A percentile compares a stretch with the other conserved stretches of the same genome.
Conservation (phyloP, 2,797 vertebrate genomes). For the Acanthopagrus latus region DNA sequence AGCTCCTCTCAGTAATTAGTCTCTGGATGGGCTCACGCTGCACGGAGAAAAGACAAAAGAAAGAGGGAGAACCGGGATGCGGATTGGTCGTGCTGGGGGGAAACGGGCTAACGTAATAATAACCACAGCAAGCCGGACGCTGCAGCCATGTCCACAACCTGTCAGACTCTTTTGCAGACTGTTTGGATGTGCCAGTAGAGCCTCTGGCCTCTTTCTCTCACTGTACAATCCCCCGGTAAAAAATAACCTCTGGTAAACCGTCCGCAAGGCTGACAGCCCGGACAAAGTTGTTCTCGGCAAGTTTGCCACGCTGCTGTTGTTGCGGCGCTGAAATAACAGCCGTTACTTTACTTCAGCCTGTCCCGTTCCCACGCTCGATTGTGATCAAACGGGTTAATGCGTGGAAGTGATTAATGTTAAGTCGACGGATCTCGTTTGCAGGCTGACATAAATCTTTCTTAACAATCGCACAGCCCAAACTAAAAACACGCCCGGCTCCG, state of each 20-base stretch:
- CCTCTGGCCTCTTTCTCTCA: not conserved
- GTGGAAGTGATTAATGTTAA: not conserved
- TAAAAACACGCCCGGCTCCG: too few species aligned
- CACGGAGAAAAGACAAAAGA: slow-evolving; percentile 14
- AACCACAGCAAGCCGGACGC: slow-evolving; percentile 25
- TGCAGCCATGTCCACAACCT: slow-evolving; percentile 22
- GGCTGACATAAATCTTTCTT: not conserved
- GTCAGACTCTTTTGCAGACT: not conserved
- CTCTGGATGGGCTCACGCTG: slow-evolving; percentile 44
- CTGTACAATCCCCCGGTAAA: slow-evolving; percentile 1
- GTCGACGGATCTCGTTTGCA: not conserved
- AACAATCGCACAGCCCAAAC: too few species aligned
- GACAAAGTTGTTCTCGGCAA: not conserved
- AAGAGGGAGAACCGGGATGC: not conserved
- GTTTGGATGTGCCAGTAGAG: slow-evolving; percentile 16
- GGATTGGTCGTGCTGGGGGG: not conserved
- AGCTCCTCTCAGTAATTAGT: slow-evolving; percentile 68
- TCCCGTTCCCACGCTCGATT: not conserved
- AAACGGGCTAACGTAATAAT: slow-evolving; percentile 15
- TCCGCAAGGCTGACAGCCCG: not conserved
- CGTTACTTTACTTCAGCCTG: not conserved
- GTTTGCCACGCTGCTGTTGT: not conserved
- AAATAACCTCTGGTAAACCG: not conserved
- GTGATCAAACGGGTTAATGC: not conserved
- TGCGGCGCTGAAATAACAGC: not conserved